Base-by-base conservation (phyloP, 1,140 invertebrate genomes). In the Saxidomus purpurata region DNA sequence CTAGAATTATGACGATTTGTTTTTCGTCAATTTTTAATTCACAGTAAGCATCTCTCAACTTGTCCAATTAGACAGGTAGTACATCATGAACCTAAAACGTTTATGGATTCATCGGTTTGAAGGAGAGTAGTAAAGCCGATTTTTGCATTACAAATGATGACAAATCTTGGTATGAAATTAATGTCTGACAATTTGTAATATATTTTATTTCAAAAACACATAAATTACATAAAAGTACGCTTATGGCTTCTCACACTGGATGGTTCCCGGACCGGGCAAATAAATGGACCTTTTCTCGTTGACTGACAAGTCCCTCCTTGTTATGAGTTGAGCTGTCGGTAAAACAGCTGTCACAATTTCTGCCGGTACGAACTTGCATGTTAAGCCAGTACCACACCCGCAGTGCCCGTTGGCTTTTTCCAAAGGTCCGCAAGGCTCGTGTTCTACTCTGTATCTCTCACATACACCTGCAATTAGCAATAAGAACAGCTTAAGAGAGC, bases 401-500 rank as follows among this genome's bases (percentile, higher is more conserved):
- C 83, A 86, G 40, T 74, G 83, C n/a, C 83, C 83, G 47, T 86
- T 86, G 25, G 34, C 47, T 43, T 69, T 71, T 69, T 86, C 83
- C 8, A 86, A 36, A 31, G 69, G 83, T 0, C 43, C 28, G 40
- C 83, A 86, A 11, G 6, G 25, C 40, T 76, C 71, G n/a, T 86
- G 43, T 36, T 74, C 69, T 19, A 76, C 40, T 19, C 52, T 67
- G 69, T 86, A 86, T n/a, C 47, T 76, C 31, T 86, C 83, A 76
- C 83, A 86, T n/a, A 86, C 83, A 38, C 69, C 83, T 86, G 49
- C 25, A 49, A 69, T 13, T 0, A 76, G 19, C 8, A 34, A n/a
- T 2, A 34, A 15, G 11, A 67, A 13, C 22, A 15, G 25, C 31
- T 67, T 67, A 9, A 9, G 11, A 34, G 11, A 9, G 9, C 9